Evolutionary conservation across 2,888 invertebrate genomes (phyloP).

Genomic region (Nemapogon koenigi): DNA sequence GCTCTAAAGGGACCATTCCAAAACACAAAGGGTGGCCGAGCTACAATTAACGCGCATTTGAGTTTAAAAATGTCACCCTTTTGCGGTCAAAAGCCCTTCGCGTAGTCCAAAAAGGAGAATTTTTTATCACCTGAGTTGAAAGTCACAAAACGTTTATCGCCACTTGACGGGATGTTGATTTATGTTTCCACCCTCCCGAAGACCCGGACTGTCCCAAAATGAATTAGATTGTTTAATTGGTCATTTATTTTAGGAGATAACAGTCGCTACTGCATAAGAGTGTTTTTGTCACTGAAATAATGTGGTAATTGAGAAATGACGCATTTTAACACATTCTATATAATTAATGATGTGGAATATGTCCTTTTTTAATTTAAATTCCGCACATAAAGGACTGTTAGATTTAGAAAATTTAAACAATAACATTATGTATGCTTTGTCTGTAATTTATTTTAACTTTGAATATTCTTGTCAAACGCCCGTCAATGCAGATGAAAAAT

Average conservation of each 20-base stretch:
- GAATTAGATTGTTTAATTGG: constrained; percentile 63
- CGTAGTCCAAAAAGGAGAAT: constrained; percentile 47
- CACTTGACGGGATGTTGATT: constrained; percentile 59
- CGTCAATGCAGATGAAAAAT: constrained; percentile 5
- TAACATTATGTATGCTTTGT: no score
- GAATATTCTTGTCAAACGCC: no score
- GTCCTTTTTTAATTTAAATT: no score
- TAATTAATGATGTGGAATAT: no score
- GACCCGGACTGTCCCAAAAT: constrained; percentile 37
- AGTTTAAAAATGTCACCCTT: constrained; percentile 60
- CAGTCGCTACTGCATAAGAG: constrained; percentile 30
- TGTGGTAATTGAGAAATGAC: no score
- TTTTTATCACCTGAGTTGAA: constrained; percentile 61
- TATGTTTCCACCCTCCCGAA: constrained; percentile 53
- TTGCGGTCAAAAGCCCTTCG: constrained; percentile 29
- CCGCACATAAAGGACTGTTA: no score
- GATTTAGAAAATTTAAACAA: no score
- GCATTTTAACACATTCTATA: no score
- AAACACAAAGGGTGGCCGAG: constrained; percentile 48
- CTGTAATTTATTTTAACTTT: no score
- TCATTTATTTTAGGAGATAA: constrained; percentile 60
- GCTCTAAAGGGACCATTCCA: constrained; percentile 34
- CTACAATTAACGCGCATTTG: constrained; percentile 56
- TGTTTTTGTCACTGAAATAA: constrained; percentile 32
- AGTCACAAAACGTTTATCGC: constrained; percentile 64